Evolutionary conservation across 2,888 invertebrate species (phyloP), one percentile per base, ranked within the genome.

Genomic region (Piscicola geometra): DNA sequence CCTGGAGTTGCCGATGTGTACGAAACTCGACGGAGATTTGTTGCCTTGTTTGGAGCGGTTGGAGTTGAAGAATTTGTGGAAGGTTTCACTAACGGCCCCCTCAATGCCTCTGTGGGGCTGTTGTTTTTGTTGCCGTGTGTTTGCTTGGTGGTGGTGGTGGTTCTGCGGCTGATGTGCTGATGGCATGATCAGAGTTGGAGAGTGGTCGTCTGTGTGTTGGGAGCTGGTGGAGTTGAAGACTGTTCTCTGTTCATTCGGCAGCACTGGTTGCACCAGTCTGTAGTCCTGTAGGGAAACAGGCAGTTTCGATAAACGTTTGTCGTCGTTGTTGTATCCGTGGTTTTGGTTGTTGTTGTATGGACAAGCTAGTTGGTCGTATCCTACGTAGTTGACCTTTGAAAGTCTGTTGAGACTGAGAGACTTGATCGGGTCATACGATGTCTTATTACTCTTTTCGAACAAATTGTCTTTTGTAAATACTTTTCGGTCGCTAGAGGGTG

Each of bases 1-100:
- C 35, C 32, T 67, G 67, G 67, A 67, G 9, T 67, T 67, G 3
- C 67, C 67, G 35, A 67, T 67, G 33, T 67, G 67, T 15, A 67
- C 60, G 60, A 56, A 56, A 21, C 60, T n/a, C n/a, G n/a, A 25
- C 15, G 21, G n/a, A 56, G 60, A 5, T 15, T 25, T 3, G 15
- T 56, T 56, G 60, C 12, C 60, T 5, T 5, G n/a, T 21, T 21
- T 56, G n/a, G 60, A n/a, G n/a, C 60, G 60, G 5, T 3, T 3
- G 25, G 60, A 21, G 12, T 18, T 5, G 60, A 56, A 56, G 25
- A 56, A 15, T n/a, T 56, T 56, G 15, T 56, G 60, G 3, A 56
- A 21, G 60, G 67, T 67, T 3, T 5, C 67, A 28, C 30, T 5
- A 9, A 67, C 32, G 5, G 30, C 32, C 3, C 32, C 64, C 25